A percentile compares a stretch with the other conserved stretches of the same genome.
Evolutionary conservation across 2,113 vertebrate species (phyloP).

Genomic region (Eurypyga helias): DNA sequence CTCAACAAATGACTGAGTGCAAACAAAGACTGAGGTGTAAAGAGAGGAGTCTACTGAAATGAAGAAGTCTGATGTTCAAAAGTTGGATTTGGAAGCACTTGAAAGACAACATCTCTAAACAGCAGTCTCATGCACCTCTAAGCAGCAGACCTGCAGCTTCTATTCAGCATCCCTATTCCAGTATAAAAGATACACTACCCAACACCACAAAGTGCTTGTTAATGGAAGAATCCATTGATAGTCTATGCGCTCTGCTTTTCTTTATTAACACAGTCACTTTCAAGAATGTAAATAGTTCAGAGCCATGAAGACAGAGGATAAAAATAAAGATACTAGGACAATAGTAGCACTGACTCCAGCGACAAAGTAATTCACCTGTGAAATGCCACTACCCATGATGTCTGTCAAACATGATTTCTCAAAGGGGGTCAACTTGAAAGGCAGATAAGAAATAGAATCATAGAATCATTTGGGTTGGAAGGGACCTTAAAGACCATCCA

Average conservation of each 20-base stretch:
- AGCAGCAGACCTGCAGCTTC: background rate
- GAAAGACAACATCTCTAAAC: background rate
- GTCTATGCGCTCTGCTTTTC: background rate
- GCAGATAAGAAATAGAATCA: background rate
- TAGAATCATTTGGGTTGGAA: too few species aligned
- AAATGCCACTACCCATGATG: background rate
- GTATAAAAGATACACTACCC: background rate
- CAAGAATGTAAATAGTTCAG: background rate
- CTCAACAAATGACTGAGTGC: background rate
- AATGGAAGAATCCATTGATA: background rate
- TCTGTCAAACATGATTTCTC: background rate
- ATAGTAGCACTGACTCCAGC: background rate
- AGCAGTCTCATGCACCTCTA: background rate
- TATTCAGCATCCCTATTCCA: background rate
- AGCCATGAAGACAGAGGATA: background rate
- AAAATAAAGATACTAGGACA: background rate
- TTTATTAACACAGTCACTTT: background rate
- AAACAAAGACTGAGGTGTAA: background rate
- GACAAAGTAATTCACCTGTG: background rate
- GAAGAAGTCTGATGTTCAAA: background rate
- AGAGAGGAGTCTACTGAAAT: background rate
- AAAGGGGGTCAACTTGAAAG: background rate
- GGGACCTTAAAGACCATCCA: too few species aligned
- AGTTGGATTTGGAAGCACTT: background rate
- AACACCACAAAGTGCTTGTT: background rate